Evolutionary conservation across 1,140 invertebrate species (phyloP).

Genomic region (Ceratosolen solmsi): DNA sequence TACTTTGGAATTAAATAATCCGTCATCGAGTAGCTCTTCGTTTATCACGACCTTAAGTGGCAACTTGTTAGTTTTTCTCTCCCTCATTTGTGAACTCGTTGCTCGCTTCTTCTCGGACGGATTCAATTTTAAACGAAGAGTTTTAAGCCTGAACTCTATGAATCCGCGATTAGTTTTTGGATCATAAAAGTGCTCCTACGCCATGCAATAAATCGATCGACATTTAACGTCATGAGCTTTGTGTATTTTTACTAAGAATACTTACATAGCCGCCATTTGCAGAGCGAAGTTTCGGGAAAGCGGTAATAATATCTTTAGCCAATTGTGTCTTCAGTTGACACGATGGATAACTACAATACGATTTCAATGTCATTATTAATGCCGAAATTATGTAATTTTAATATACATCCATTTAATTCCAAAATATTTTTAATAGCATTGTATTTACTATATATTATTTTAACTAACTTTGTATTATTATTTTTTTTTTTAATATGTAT

Average conservation of each 20-base stretch:
- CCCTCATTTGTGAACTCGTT: constrained; percentile 2
- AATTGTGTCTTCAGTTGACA: constrained; percentile 42
- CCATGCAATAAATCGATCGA: neutral
- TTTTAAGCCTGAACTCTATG: constrained; percentile 46
- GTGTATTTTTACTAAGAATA: neutral
- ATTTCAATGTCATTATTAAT: neutral
- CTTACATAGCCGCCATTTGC: constrained; percentile 42
- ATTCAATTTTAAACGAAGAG: constrained; percentile 33
- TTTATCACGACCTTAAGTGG: constrained; percentile 20
- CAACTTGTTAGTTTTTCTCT: constrained; percentile 18
- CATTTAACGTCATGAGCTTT: neutral
- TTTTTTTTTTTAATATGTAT: too few species aligned
- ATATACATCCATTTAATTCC: too few species aligned
- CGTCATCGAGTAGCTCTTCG: constrained; percentile 23
- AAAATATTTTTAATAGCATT: too few species aligned
- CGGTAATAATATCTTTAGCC: constrained; percentile 37
- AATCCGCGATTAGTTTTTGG: constrained; percentile 44
- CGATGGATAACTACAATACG: constrained; percentile 34
- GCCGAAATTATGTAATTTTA: too few species aligned
- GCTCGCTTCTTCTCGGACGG: constrained; percentile 37
- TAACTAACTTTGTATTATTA: too few species aligned
- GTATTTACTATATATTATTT: too few species aligned
- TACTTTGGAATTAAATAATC: constrained; percentile 35
- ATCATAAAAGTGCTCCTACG: constrained; percentile 49
- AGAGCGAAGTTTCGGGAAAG: constrained; percentile 45